Evolutionary conservation across 1,140 invertebrate species (phyloP), one percentile per base, ranked within the genome.

Genomic region (Euborellia annulipes): DNA sequence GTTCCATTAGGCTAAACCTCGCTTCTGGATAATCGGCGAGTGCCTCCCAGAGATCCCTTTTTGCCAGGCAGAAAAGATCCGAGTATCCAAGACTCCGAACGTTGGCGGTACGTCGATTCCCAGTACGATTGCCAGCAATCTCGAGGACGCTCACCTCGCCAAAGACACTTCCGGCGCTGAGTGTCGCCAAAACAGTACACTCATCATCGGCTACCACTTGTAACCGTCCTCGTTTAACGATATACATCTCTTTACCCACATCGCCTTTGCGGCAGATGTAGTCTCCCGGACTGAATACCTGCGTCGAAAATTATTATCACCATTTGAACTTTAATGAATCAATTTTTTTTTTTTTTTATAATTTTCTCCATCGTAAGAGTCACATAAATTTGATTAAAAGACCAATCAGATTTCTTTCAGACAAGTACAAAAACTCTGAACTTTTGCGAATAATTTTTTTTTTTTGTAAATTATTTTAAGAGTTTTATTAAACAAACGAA

Each of bases 221-320:
- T 2, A 95, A 67, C 53, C 80, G 74, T 3, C 90, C 90, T 46
- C 85, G 63, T 65, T 93, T 94, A 0, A 95, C 86, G 46, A 95
- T 94, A 58, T 94, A 95, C 90, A 95, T 92, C 60, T 95, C 90
- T 65, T 91, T 88, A 17, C 92, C 91, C 1, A 96, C 91, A 58
- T 96, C 91, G 0, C 91, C 91, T 62, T 95, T 95, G 14, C 90
- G 73, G 57, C 92, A 96, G 36, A 97, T 91, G 58, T 91, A 96
- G 66, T 97, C 92, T 1, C 88, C 88, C 0, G 92, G 92, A 59
- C 85, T 90, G 64, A 94, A 96, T 0, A 96, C 89, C 69, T 81
- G 63, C 14, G 70, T 47, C 36, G 19, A 50, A 42, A 40, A 20
- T 19, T 19, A n/a, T 6, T 40, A 14, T n/a, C n/a, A n/a, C n/a